Evolutionary conservation across 2,888 invertebrate genomes (phyloP).

Genomic region (Mycalesis mineus): DNA sequence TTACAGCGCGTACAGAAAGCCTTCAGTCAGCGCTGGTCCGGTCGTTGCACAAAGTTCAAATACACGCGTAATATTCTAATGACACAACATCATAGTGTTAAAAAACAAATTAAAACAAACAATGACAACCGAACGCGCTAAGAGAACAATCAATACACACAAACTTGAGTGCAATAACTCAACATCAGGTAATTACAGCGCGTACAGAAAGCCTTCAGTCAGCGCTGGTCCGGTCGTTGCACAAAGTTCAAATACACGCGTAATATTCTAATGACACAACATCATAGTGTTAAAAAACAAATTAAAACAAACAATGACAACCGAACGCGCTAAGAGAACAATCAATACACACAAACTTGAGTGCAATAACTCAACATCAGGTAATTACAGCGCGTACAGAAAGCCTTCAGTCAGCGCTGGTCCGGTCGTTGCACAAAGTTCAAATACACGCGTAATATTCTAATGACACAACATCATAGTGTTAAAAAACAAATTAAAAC

Average conservation of each 20-base stretch:
- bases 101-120: too few relatives aligned
- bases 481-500: too few relatives aligned
- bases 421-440: background rate
- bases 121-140: slow-evolving; percentile 23
- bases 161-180: slow-evolving; percentile 34
- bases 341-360: too few relatives aligned
- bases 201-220: slow-evolving; percentile 36
- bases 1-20: slow-evolving; percentile 34
- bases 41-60: background rate
- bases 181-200: slow-evolving; percentile 36
- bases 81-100: too few relatives aligned
- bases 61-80: too few relatives aligned
- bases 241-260: too few relatives aligned
- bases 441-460: too few relatives aligned
- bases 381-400: slow-evolving; percentile 35
- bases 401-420: slow-evolving; percentile 34
- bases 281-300: too few relatives aligned
- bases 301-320: slow-evolving; percentile 28
- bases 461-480: too few relatives aligned
- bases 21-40: slow-evolving; percentile 31
- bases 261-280: too few relatives aligned
- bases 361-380: slow-evolving; percentile 36
- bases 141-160: too few relatives aligned
- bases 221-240: slow-evolving; percentile 4
- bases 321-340: too few relatives aligned